Percentiles rank a stretch among this genome's conserved stretches.
Conservation (phyloP, 2,888 invertebrate genomes). For the Ectemnius continuus region DNA sequence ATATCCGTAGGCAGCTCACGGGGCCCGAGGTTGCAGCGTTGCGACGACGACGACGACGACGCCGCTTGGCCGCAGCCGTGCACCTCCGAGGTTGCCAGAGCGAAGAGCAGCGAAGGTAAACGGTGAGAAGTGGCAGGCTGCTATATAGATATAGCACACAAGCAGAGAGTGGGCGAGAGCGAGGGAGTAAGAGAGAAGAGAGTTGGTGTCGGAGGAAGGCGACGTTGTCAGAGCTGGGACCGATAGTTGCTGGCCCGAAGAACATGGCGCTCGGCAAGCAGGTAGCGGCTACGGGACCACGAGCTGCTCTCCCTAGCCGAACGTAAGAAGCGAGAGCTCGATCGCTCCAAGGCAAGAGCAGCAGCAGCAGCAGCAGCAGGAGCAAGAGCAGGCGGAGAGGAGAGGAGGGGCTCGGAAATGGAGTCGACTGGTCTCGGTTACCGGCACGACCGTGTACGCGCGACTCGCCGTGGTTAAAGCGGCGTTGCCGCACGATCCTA, state of each 20-base stretch:
- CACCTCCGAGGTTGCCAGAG: constrained; percentile 39
- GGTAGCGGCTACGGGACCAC: background rate
- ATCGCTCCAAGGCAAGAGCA: background rate
- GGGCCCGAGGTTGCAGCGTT: constrained; percentile 29
- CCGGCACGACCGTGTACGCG: constrained; percentile 42
- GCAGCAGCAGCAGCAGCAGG: constrained; percentile 33
- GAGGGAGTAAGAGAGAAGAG: background rate
- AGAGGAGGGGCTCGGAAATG: constrained; percentile 5
- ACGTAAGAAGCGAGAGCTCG: background rate
- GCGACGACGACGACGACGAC: constrained; percentile 38
- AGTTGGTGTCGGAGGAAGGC: constrained; percentile 12
- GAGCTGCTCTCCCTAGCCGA: background rate
- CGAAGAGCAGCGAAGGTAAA: constrained; percentile 23
- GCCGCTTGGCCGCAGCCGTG: background rate
- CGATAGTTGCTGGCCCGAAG: background rate
- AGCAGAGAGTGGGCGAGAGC: background rate
- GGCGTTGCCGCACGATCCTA: constrained; percentile 58
- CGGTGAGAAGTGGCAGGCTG: constrained; percentile 18
- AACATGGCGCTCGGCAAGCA: background rate
- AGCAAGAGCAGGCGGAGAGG: background rate
- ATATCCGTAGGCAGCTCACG: constrained; percentile 4
- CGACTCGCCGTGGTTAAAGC: constrained; percentile 47
- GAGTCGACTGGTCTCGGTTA: constrained; percentile 44
- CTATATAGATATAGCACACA: too few relatives aligned
- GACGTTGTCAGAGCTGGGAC: constrained; percentile 1